Percentiles rank a stretch among this genome's conserved stretches.
Conservation (phyloP, 2,888 invertebrate species). For the Oligia latruncula region DNA sequence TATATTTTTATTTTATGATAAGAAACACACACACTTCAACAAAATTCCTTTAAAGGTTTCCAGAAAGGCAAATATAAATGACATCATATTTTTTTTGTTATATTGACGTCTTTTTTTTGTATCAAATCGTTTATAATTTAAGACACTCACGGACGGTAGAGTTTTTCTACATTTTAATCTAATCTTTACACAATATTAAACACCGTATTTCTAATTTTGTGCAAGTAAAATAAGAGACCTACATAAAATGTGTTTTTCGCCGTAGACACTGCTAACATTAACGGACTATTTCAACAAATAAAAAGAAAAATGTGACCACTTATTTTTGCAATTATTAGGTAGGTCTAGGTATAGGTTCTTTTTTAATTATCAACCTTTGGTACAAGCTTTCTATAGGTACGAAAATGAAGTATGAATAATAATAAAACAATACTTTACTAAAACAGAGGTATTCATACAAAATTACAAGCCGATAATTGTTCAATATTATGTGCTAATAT, state of each 20-base stretch:
- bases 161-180: conserved; percentile 57
- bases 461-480: not conserved
- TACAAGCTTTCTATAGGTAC: not conserved
- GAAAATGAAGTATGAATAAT: not conserved
- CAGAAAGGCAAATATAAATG: conserved; percentile 6
- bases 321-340: not conserved
- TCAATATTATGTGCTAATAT: not conserved
- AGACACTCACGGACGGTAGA: conserved; percentile 78
- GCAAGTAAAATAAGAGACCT: conserved; percentile 38
- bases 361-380: not conserved
- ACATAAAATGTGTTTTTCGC: conserved; percentile 18
- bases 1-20: not conserved
- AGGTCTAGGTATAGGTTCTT: not conserved
- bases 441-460: not conserved
- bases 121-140: conserved; percentile 34
- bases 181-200: conserved; percentile 49
- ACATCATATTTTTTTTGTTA: not conserved
- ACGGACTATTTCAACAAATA: not conserved
- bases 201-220: conserved; percentile 50
- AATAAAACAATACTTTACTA: not conserved
- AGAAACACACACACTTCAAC: not conserved
- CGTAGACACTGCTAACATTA: conserved; percentile 7
- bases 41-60: conserved; percentile 2
- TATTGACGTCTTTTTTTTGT: not conserved
- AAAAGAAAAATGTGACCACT: not conserved